These are phyloP conservation scores for Leptinotarsa rubiginosa DNA, from an alignment of 2,888 invertebrate genomes.

Conservation along the genomic window DNA sequence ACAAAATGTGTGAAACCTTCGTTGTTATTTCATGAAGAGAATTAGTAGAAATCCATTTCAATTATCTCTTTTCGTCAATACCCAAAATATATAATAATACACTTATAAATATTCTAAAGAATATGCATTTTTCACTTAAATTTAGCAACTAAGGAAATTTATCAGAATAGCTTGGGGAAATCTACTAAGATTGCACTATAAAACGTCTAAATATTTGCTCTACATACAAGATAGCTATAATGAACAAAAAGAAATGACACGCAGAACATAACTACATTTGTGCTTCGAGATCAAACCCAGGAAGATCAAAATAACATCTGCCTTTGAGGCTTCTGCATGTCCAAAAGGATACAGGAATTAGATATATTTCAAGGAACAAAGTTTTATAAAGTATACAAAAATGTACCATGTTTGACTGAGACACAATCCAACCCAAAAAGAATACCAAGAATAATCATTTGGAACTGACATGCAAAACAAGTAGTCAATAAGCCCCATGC, in stretches of 20 bases:
- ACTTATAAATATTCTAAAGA: constrained; percentile 34
- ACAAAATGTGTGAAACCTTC: constrained; percentile 34
- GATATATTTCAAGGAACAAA: constrained; percentile 45
- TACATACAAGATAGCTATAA: constrained; percentile 55
- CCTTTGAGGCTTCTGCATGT: constrained; percentile 53
- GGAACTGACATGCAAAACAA: constrained; percentile 59
- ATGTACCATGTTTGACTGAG: constrained; percentile 42
- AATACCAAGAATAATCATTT: constrained; percentile 48
- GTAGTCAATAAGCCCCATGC: constrained; percentile 61
- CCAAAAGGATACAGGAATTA: constrained; percentile 43
- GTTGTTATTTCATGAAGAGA: constrained; percentile 39
- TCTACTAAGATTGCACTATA: constrained; percentile 53
- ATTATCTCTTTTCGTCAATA: constrained; percentile 29
- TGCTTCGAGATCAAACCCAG: constrained; percentile 66
- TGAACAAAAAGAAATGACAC: constrained; percentile 47
- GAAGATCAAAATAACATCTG: constrained; percentile 63
- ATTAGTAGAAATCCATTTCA: constrained; percentile 52
- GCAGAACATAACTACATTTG: constrained; percentile 55
- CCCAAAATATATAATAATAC: constrained; percentile 29
- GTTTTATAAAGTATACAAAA: constrained; percentile 44
- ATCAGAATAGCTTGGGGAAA: constrained; percentile 42
- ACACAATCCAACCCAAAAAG: constrained; percentile 65
- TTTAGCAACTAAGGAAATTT: constrained; percentile 37
- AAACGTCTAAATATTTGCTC: constrained; percentile 58
- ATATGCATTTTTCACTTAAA: constrained; percentile 45